Percentiles rank a stretch among this genome's conserved stretches.
These are phyloP conservation scores for Ophonus ardosiacus DNA, from an alignment of 2,888 invertebrate species.

Conservation along the genomic window DNA sequence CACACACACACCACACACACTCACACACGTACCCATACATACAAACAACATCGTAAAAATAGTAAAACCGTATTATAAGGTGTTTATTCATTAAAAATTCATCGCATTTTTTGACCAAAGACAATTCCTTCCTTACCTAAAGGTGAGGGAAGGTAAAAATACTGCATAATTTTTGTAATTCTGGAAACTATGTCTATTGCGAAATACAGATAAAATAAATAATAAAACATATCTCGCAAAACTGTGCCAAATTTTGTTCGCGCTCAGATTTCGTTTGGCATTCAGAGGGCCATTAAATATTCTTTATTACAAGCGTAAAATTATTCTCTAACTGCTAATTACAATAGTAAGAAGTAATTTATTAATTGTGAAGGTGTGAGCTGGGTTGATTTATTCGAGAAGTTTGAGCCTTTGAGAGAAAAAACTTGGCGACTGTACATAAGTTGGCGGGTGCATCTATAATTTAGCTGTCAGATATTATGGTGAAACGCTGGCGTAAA, in stretches of 20 bases:
- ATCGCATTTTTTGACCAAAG: too few species aligned
- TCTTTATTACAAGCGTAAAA: slow-evolving; percentile 29
- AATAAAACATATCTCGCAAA: neutral
- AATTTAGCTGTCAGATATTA: slow-evolving; percentile 57
- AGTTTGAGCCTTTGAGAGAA: slow-evolving; percentile 19
- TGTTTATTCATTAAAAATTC: too few species aligned
- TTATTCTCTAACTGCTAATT: slow-evolving; percentile 51
- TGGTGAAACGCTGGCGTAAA: slow-evolving; percentile 15
- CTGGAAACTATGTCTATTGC: neutral
- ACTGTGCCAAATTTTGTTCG: slow-evolving; percentile 25
- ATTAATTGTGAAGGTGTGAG: slow-evolving; percentile 54
- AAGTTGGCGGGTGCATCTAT: slow-evolving; percentile 55
- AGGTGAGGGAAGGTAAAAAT: too few species aligned
- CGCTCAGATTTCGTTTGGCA: slow-evolving; percentile 17
- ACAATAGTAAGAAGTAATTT: slow-evolving; percentile 47
- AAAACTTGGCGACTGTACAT: slow-evolving; percentile 31
- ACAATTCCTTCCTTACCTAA: too few species aligned
- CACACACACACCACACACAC: too few species aligned
- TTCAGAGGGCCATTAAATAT: slow-evolving; percentile 5
- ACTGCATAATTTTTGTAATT: too few species aligned
- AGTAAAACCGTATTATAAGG: too few species aligned
- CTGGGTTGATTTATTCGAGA: slow-evolving; percentile 48
- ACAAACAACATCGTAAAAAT: too few species aligned
- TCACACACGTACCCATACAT: too few species aligned
- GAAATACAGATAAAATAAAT: slow-evolving; percentile 16